Base-by-base conservation (phyloP, 2,113 vertebrate genomes). In the Phocoena phocoena region DNA sequence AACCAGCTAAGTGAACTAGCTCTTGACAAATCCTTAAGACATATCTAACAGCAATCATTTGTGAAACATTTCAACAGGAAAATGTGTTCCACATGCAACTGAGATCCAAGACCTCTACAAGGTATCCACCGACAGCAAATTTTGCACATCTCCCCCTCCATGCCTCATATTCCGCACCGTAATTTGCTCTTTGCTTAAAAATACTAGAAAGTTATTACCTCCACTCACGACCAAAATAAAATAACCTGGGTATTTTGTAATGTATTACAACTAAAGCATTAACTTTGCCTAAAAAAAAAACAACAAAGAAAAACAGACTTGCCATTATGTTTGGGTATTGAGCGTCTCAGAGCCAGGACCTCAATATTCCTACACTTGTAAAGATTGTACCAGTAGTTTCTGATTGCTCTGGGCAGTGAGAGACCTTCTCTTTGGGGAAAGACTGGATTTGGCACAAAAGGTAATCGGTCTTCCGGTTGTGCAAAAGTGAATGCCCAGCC, bases 181-280 rank as follows among this genome's bases (percentile, higher is more conserved):
- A 50, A 93, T 82, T 79, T 91, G 41, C 7, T 94, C 76, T 93
- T 83, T 68, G 55, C 26, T 94, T 87, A 50, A 85, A 92, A 95
- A 67, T 68, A n/a, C 60, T 90, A 67, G 23, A 71, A 60, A 47
- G 26, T 47, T 60, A 92, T 83, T 28, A 33, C 10, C 67, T 68
- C 63, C 60, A 25, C 15, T 60, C 44, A 44, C 28, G 81, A 62
- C 47, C 44, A 85, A 94, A 96, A 90, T 26, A 67, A 62, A 76
- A 70, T 65, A 63, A 71, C 21, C 53, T 77, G 8, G 3, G 28
- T 89, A 33, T 79, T 95, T 86, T 73, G 85, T 58, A 86, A 82
- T 83, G 18, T 76, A 14, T 58, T 70, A 77, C 33, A 68, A 13
- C 36, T 81, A 62, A 91, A 25, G 25, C 28, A 63, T 50, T 36